Evolutionary conservation across 2,113 vertebrate genomes (phyloP).

Genomic region (Poecilia latipinna): DNA sequence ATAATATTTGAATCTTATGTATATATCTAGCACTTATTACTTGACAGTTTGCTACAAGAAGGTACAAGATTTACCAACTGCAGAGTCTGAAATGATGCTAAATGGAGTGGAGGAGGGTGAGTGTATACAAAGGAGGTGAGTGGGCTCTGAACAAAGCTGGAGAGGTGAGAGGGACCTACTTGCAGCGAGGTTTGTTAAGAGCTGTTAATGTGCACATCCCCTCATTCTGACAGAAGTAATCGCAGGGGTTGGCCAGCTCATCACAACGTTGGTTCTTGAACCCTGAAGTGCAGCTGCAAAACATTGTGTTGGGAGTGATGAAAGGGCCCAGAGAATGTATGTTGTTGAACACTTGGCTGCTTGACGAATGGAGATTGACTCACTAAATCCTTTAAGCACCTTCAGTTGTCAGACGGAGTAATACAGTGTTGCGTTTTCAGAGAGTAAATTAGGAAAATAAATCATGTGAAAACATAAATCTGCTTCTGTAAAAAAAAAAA

Average conservation of each 20-base stretch:
- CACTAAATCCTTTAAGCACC: slow-evolving; percentile 31
- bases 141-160: slow-evolving; percentile 67
- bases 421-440: slow-evolving; percentile 31
- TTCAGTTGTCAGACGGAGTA: slow-evolving; percentile 8
- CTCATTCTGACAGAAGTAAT: slow-evolving; percentile 99
- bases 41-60: slow-evolving; percentile 63
- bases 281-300: slow-evolving; percentile 99
- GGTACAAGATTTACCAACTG: slow-evolving; percentile 25
- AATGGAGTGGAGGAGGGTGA: slow-evolving; percentile 55
- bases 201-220: slow-evolving; percentile 99
- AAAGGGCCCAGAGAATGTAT: slow-evolving; percentile 55
- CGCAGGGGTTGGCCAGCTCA: slow-evolving; percentile 99
- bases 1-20: background rate
- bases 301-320: slow-evolving; percentile 88
- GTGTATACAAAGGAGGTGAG: slow-evolving; percentile 56
- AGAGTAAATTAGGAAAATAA: slow-evolving; percentile 39
- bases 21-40: slow-evolving; percentile 48
- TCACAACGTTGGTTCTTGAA: slow-evolving; percentile 99
- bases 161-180: slow-evolving; percentile 91
- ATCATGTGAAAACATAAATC: slow-evolving; percentile 34
- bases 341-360: slow-evolving; percentile 45
- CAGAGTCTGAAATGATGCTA: slow-evolving; percentile 60
- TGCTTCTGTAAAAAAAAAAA: slow-evolving; percentile 21
- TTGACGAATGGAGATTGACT: slow-evolving; percentile 41
- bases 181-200: slow-evolving; percentile 99